These are phyloP conservation scores for Lasioglossum baleicum DNA, from an alignment of 1,140 invertebrate species.

Conservation along the genomic window DNA sequence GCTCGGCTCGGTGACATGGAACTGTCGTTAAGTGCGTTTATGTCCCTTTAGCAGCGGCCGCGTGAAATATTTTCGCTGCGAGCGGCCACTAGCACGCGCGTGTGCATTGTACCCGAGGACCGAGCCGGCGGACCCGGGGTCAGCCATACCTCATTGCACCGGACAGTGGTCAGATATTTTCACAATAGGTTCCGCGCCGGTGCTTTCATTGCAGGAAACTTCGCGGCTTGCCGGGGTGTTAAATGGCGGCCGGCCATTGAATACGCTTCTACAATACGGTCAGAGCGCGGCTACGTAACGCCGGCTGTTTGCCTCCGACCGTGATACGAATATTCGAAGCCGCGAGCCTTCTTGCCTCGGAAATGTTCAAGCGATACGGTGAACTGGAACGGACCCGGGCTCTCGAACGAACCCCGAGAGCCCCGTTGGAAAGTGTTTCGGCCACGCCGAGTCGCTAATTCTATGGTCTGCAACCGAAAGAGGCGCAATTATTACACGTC, in stretches of 20 bases:
- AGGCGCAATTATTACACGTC: not conserved
- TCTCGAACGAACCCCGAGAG: not conserved
- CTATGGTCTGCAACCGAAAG: not conserved
- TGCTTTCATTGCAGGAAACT: constrained; percentile 77
- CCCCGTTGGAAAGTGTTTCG: not conserved
- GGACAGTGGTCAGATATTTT: constrained; percentile 79
- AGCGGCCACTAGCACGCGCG: constrained; percentile 23
- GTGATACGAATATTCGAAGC: constrained; percentile 45
- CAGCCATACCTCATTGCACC: constrained; percentile 74
- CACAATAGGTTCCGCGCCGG: constrained; percentile 75
- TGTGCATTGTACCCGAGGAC: constrained; percentile 50
- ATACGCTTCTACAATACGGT: constrained; percentile 74
- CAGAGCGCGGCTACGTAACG: constrained; percentile 71
- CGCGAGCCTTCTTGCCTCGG: constrained; percentile 21
- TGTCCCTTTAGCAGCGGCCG: constrained; percentile 56
- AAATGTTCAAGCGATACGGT: constrained; percentile 33
- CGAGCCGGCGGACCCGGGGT: constrained; percentile 61
- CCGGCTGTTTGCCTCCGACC: constrained; percentile 51
- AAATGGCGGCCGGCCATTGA: constrained; percentile 76
- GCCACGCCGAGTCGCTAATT: not conserved
- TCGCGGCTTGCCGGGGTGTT: constrained; percentile 73
- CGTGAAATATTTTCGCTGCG: constrained; percentile 57
- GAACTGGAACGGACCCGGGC: constrained; percentile 1
- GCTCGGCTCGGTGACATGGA: constrained; percentile 47
- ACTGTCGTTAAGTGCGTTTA: constrained; percentile 62